A percentile compares a stretch with the other conserved stretches of the same genome.
Evolutionary conservation across 2,113 vertebrate genomes (phyloP).

Genomic region (Gobiocypris rarus): DNA sequence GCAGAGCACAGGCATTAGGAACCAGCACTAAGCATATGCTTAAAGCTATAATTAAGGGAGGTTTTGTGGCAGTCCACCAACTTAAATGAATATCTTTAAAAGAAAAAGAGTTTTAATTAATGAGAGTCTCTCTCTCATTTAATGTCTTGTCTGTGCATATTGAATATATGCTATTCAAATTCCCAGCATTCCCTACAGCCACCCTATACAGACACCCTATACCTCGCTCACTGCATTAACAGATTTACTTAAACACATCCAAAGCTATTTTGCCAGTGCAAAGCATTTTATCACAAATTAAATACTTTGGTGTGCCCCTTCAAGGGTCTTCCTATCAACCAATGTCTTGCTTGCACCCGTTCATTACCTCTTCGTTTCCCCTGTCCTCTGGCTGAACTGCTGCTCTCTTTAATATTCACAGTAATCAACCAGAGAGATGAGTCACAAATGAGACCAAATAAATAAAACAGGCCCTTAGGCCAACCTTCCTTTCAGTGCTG

Average conservation of each 20-base stretch:
- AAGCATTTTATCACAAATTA: neutral
- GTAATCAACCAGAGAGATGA: slow-evolving; percentile 18
- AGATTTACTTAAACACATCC: neutral
- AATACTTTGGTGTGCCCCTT: neutral
- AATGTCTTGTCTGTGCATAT: slow-evolving; percentile 1
- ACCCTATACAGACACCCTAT: neutral
- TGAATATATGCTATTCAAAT: neutral
- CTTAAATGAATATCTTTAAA: slow-evolving; percentile 40
- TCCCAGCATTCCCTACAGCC: neutral
- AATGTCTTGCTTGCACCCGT: neutral
- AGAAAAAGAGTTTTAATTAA: slow-evolving; percentile 46
- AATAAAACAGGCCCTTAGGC: slow-evolving; percentile 38
- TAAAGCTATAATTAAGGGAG: slow-evolving; percentile 43
- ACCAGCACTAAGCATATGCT: slow-evolving; percentile 26
- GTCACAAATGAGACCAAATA: slow-evolving; percentile 39
- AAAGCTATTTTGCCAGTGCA: neutral
- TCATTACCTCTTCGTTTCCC: neutral
- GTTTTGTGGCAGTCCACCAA: slow-evolving; percentile 43
- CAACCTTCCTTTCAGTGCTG: slow-evolving; percentile 4
- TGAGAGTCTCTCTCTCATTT: neutral
- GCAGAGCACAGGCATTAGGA: neutral
- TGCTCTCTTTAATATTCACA: slow-evolving; percentile 36
- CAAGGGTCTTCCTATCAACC: neutral
- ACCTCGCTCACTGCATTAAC: neutral
- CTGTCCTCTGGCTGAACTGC: slow-evolving; percentile 22